These are phyloP conservation scores for Oligia fasciuncula DNA, from an alignment of 2,888 invertebrate species.

Conservation along the genomic window DNA sequence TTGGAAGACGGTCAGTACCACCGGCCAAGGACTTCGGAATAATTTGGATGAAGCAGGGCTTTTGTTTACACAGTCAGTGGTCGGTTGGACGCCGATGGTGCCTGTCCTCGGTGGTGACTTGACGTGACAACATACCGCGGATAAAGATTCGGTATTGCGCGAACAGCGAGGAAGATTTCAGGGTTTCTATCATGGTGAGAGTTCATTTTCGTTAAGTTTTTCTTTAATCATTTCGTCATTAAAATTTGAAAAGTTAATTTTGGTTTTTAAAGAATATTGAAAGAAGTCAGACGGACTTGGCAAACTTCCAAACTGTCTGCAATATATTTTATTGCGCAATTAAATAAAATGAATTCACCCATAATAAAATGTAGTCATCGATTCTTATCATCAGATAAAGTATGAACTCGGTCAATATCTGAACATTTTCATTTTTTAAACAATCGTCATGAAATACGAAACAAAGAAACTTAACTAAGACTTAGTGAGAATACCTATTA, in stretches of 20 bases:
- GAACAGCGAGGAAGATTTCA: conserved; percentile 83
- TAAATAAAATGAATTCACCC: not conserved
- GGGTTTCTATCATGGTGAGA: conserved; percentile 84
- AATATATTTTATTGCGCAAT: conserved; percentile 13
- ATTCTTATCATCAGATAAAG: not conserved
- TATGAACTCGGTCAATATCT: no score
- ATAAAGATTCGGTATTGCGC: conserved; percentile 82
- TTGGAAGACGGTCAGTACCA: conserved; percentile 84
- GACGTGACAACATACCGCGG: conserved; percentile 80
- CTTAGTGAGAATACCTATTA: not conserved
- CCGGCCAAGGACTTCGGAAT: conserved; percentile 84
- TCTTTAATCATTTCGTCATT: not conserved
- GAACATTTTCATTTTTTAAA: not conserved
- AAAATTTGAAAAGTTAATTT: not conserved
- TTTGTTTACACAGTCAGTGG: conserved; percentile 83
- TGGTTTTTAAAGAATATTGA: not conserved
- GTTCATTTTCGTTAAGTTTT: conserved; percentile 9
- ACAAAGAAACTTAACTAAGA: not conserved
- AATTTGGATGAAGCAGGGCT: conserved; percentile 78
- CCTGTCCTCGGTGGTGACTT: conserved; percentile 67
- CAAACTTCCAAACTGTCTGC: not conserved
- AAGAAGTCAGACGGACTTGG: not conserved
- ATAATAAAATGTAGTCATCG: not conserved
- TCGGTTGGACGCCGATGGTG: conserved; percentile 73
- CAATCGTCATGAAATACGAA: not conserved